Percentiles rank a stretch among this genome's conserved stretches.
Conservation (phyloP, 2,797 vertebrate species). For the Notolepis coatsorum region DNA sequence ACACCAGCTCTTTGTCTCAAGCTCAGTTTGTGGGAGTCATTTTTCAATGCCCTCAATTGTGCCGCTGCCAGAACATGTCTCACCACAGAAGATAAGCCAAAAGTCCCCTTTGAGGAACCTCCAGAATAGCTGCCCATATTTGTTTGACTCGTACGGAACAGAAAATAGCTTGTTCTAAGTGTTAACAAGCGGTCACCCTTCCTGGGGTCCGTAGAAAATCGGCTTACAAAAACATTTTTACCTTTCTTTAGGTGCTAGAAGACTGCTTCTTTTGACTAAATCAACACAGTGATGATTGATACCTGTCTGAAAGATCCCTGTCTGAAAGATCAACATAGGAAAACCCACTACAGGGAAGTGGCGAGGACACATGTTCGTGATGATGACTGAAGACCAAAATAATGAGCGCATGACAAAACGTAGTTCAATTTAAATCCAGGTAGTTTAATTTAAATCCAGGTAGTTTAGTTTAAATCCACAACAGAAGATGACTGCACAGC, state of each 20-base stretch:
- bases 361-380: too few species aligned
- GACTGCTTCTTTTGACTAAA: neutral
- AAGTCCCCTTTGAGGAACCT: constrained; percentile 31
- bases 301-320: too few species aligned
- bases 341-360: too few species aligned
- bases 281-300: neutral
- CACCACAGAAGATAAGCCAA: constrained; percentile 34
- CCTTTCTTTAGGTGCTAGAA: neutral
- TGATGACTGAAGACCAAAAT: too few species aligned
- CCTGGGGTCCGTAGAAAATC: neutral
- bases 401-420: too few species aligned
- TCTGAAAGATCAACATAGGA: neutral
- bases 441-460: too few species aligned
- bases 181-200: neutral
- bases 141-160: constrained; percentile 29
- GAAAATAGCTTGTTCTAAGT: constrained; percentile 11
- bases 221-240: neutral
- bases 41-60: constrained; percentile 47
- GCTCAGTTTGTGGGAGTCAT: constrained; percentile 49
- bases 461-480: too few species aligned
- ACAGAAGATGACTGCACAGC: too few species aligned
- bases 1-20: constrained; percentile 65
- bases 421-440: too few species aligned
- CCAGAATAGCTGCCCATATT: constrained; percentile 24
- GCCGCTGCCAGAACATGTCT: constrained; percentile 54